Base-by-base conservation (phyloP, 2,113 vertebrate genomes). In the Climacteris rufus region DNA sequence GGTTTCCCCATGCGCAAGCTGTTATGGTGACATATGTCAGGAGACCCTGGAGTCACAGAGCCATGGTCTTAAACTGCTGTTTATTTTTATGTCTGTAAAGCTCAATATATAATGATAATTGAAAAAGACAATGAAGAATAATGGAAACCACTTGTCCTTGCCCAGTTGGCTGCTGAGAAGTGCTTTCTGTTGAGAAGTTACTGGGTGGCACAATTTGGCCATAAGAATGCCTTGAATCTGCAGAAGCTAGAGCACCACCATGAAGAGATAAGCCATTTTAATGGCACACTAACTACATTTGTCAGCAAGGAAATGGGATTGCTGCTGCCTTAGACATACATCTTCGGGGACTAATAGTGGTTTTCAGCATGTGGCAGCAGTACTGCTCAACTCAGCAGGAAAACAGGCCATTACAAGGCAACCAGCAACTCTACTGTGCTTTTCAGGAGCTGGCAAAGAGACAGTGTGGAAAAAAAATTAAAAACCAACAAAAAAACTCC, bases 321-420 rank as follows among this genome's bases (percentile, higher is more conserved):
- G 42, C 27, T 87, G 49, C 56, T 89, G 65, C 74, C 77, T 60
- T 18, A 79, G 19, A 79, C 66, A 61, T 76, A 60, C n/a, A 61
- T 86, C 82, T 95, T 88, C 82, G 63, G 65, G 53, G 70, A 75
- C 30, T 79, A 94, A 95, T 4, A 76, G 49, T 15, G 35, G 25
- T 57, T 96, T 95, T 87, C 83, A 93, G 83, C 60, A 68, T 27
- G 61, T 71, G 80, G 93, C 61, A 95, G 57, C 49, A 72, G 37
- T 37, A 75, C 40, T 84, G 87, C 83, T 82, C 64, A 91, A 63
- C 61, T 72, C 92, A 94, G 91, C 61, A 57, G 27, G 49, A 37
- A 89, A 94, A 89, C 14, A 50, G 76, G 56, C 19, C 74, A 42
- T 63, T 79, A 72, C 19, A 80, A 61, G 66, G 63, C 63, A 93